Conservation (phyloP, 2,888 invertebrate genomes). For the Augochlorella aurata region DNA sequence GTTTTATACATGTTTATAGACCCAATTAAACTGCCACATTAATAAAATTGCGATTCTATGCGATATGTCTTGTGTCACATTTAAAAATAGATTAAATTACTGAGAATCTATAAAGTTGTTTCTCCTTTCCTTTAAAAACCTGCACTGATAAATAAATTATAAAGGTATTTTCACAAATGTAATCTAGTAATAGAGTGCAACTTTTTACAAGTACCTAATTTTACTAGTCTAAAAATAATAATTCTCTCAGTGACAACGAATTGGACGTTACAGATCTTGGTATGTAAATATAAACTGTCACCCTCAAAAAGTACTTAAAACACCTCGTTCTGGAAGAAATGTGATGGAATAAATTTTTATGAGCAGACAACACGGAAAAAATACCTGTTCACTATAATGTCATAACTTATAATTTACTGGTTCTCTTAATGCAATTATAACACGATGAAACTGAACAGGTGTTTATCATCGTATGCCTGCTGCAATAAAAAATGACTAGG, state of each 20-base stretch:
- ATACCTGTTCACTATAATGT: slow-evolving; percentile 63
- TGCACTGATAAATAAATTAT: slow-evolving; percentile 20
- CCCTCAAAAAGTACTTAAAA: slow-evolving; percentile 61
- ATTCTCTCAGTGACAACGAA: slow-evolving; percentile 22
- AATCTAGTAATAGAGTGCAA: slow-evolving; percentile 24
- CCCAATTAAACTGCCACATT: slow-evolving; percentile 10
- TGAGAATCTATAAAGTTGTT: slow-evolving; percentile 21
- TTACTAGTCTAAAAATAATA: slow-evolving; percentile 36
- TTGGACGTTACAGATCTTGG: slow-evolving; percentile 24
- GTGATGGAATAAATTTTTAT: slow-evolving; percentile 48
- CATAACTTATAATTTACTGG: slow-evolving; percentile 69
- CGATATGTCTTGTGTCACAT: slow-evolving; percentile 41
- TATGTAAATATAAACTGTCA: slow-evolving; percentile 40
- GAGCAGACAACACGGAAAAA: slow-evolving; percentile 56
- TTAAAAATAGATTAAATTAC: slow-evolving; percentile 31
- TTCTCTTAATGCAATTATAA: slow-evolving; percentile 67
- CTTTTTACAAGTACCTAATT: slow-evolving; percentile 31
- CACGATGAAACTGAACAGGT: slow-evolving; percentile 69
- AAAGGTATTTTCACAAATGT: slow-evolving; percentile 14
- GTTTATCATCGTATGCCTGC: slow-evolving; percentile 61
- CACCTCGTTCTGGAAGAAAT: slow-evolving; percentile 68
- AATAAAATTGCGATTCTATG: slow-evolving; percentile 12
- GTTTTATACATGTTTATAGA: slow-evolving; percentile 28
- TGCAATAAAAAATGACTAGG: slow-evolving; percentile 63
- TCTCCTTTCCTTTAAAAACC: background rate